phyloP scores from a whole-genome alignment of 2,113 vertebrate genomes.

The Turdus rufiventris region DNA sequence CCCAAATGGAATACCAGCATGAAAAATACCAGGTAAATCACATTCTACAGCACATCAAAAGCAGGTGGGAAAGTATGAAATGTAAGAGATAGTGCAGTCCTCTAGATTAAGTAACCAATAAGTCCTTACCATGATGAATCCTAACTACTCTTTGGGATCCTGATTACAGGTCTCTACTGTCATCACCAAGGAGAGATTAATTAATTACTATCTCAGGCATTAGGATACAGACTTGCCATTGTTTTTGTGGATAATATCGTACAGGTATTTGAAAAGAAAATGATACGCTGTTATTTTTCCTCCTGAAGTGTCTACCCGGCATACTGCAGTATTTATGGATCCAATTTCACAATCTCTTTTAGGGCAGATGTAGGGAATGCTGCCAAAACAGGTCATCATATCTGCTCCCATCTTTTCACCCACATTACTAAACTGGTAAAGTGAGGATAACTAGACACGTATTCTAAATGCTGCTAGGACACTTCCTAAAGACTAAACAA shows the following conservation, averaged over 20 bases:
- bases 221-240: not conserved
- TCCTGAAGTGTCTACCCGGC: not conserved
- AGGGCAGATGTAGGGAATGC: not conserved
- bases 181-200: not conserved
- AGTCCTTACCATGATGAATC: not conserved
- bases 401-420: not conserved
- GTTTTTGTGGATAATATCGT: not conserved
- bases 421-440: not conserved
- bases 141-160: not conserved
- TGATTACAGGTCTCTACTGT: not conserved
- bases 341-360: not conserved
- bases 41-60: not conserved
- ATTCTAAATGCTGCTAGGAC: not conserved
- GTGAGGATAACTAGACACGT: not conserved
- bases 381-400: not conserved
- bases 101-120: not conserved
- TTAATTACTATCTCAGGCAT: not conserved
- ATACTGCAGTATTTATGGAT: not conserved
- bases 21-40: not conserved
- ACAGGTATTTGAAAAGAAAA: not conserved
- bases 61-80: not conserved
- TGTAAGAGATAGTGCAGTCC: not conserved
- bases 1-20: not conserved
- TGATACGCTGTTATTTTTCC: not conserved
- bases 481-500: not conserved